These are phyloP conservation scores for Coptodon rendalli DNA, from an alignment of 2,113 vertebrate species.

Conservation along the genomic window DNA sequence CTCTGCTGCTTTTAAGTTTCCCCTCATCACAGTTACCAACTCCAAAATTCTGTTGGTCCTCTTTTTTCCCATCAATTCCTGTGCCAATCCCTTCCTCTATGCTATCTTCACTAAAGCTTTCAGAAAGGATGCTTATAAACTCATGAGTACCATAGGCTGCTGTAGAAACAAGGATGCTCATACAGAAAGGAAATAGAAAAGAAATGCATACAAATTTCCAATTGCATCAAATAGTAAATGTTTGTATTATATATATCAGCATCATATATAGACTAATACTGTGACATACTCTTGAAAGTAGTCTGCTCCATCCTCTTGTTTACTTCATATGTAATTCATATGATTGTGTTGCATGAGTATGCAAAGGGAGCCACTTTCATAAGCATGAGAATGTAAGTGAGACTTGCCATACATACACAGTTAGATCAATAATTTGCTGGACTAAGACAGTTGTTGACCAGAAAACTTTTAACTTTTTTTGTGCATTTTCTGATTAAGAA, in stretches of 20 bases:
- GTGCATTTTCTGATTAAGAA: not conserved
- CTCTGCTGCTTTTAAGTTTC: constrained; percentile 85
- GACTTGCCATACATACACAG: not conserved
- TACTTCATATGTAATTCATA: not conserved
- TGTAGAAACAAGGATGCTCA: constrained; percentile 67
- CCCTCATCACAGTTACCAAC: constrained; percentile 87
- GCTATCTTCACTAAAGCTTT: constrained; percentile 91
- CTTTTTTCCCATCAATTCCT: constrained; percentile 92
- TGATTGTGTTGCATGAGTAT: not conserved
- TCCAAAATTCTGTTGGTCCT: constrained; percentile 91
- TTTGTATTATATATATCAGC: not conserved
- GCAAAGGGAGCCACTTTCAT: not conserved
- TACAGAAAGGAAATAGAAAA: not conserved
- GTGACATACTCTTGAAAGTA: not conserved
- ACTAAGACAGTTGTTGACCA: not conserved
- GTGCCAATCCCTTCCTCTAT: constrained; percentile 91
- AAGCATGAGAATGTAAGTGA: not conserved
- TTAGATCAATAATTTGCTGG: not conserved
- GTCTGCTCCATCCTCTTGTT: not conserved
- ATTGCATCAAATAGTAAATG: not conserved
- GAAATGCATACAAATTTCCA: not conserved
- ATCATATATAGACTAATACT: not conserved
- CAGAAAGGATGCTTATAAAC: constrained; percentile 78
- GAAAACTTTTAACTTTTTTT: too few species aligned
- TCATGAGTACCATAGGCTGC: constrained; percentile 79